Base-by-base conservation (phyloP, 2,113 vertebrate species). In the Gulo gulo region DNA sequence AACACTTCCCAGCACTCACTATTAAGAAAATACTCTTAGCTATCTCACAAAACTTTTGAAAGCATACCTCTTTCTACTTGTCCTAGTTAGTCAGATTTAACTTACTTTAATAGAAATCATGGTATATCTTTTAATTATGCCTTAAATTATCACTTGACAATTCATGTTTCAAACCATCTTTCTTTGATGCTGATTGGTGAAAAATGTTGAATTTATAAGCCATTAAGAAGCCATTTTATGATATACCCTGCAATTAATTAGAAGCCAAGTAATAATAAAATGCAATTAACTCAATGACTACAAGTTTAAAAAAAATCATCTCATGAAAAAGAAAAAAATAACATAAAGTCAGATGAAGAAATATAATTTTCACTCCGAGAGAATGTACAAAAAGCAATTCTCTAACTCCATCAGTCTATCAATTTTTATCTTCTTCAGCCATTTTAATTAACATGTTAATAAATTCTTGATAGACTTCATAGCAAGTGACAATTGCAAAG, bases 361-460 rank as follows among this genome's bases (percentile, higher is more conserved):
- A 98, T 78, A 13, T 95, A 52, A 98, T 61, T 98, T 98, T 96
- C 85, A 71, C 80, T 92, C 79, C 96, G 89, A 96, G 79, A 74
- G 81, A 98, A 97, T 11, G 2, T 55, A 39, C 87, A 76, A 69
- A 94, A 94, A 97, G 88, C 94, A 98, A 95, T 97, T 87, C 83
- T 98, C 91, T 97, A 71, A 87, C 59, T 98, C 42, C 90, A 52
- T 59, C 67, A 93, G 65, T 94, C 92, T 94, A 97, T 98, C 21
- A 98, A 97, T 97, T 98, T 96, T 98, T 98, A 98, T 96, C 86
- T 97, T 98, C 55, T 89, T 98, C 92, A 97, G 92, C 74, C 47
- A 95, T 98, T 99, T 99, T 99, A 99, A 99, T 99, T 99, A 99
- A 98, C 97, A 98, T 98, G 81, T 98, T 99, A 99, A 99, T 99